Evolutionary conservation across 2,113 vertebrate genomes (phyloP).

Genomic region (Rattus rattus): DNA sequence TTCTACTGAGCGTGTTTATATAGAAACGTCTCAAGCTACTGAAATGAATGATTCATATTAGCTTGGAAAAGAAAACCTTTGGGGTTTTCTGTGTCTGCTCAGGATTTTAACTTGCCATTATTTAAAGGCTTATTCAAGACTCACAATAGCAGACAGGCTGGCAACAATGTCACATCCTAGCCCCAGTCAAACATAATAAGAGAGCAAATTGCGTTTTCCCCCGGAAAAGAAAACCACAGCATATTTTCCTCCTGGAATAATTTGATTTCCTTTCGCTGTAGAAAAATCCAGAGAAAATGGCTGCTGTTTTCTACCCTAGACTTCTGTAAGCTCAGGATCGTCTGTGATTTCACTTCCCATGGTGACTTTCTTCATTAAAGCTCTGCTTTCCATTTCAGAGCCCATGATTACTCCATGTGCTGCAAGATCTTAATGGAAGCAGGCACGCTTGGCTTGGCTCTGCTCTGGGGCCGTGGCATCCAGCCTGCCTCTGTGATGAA

Average conservation of each 20-base stretch:
- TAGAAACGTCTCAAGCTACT: slow-evolving; percentile 70
- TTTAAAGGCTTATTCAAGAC: slow-evolving; percentile 49
- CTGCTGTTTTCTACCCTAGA: slow-evolving; percentile 21
- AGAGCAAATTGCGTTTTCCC: slow-evolving; percentile 28
- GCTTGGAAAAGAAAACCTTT: slow-evolving; percentile 58
- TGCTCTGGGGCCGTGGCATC: slow-evolving; percentile 64
- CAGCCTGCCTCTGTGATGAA: slow-evolving; percentile 74
- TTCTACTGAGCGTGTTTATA: slow-evolving; percentile 70
- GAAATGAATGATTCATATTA: slow-evolving; percentile 77
- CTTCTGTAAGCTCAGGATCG: slow-evolving; percentile 42
- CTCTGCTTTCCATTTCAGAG: slow-evolving; percentile 78
- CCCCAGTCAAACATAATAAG: slow-evolving; percentile 63
- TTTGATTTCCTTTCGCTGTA: slow-evolving; percentile 73
- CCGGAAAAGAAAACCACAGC: slow-evolving; percentile 73
- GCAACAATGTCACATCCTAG: slow-evolving; percentile 60
- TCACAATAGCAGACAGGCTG: slow-evolving; percentile 66
- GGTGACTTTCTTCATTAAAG: slow-evolving; percentile 67
- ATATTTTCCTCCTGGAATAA: slow-evolving; percentile 73
- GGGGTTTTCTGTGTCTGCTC: slow-evolving; percentile 63
- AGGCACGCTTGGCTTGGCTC: slow-evolving; percentile 79
- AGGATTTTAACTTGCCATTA: slow-evolving; percentile 59
- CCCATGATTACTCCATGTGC: slow-evolving; percentile 67
- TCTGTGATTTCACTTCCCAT: slow-evolving; percentile 70
- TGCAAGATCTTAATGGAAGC: slow-evolving; percentile 71
- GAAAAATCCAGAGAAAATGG: slow-evolving; percentile 66